phyloP scores from a whole-genome alignment of 2,113 vertebrate species.

The Triplophysa tibetana region DNA sequence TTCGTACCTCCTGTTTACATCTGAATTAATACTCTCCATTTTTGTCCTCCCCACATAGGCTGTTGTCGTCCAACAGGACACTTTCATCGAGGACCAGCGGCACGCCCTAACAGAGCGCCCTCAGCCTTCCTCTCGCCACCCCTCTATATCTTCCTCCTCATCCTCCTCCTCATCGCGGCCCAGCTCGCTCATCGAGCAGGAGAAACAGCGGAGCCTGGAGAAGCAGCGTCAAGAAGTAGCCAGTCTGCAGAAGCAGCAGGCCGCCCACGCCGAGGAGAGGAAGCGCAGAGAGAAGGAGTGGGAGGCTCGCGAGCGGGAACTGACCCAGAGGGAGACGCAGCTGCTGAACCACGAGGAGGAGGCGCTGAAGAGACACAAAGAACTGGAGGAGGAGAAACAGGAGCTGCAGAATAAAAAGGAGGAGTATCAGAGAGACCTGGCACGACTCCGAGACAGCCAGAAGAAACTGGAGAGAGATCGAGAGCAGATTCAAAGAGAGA shows the following conservation, averaged over 20 bases:
- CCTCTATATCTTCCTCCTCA: slow-evolving; percentile 58
- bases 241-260: slow-evolving; percentile 85
- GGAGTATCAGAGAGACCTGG: slow-evolving; percentile 82
- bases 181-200: slow-evolving; percentile 84
- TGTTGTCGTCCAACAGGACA: slow-evolving; percentile 88
- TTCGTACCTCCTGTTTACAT: background rate
- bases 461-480: slow-evolving; percentile 80
- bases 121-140: slow-evolving; percentile 56
- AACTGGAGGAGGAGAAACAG: slow-evolving; percentile 71
- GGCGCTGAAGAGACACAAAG: slow-evolving; percentile 57
- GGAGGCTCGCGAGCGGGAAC: slow-evolving; percentile 76
- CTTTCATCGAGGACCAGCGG: slow-evolving; percentile 88
- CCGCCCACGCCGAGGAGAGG: slow-evolving; percentile 80
- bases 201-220: slow-evolving; percentile 90
- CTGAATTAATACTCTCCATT: background rate
- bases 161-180: slow-evolving; percentile 65
- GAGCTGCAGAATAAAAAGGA: slow-evolving; percentile 77
- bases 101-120: slow-evolving; percentile 75
- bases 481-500: slow-evolving; percentile 65
- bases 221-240: slow-evolving; percentile 87
- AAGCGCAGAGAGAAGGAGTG: slow-evolving; percentile 76
- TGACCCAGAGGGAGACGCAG: slow-evolving; percentile 72
- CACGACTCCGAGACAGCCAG: slow-evolving; percentile 77
- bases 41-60: slow-evolving; percentile 67
- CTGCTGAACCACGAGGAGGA: slow-evolving; percentile 75